A percentile compares a stretch with the other conserved stretches of the same genome.
These are phyloP conservation scores for Sinohyriopsis cumingii DNA, from an alignment of 2,888 invertebrate genomes.

Conservation along the genomic window DNA sequence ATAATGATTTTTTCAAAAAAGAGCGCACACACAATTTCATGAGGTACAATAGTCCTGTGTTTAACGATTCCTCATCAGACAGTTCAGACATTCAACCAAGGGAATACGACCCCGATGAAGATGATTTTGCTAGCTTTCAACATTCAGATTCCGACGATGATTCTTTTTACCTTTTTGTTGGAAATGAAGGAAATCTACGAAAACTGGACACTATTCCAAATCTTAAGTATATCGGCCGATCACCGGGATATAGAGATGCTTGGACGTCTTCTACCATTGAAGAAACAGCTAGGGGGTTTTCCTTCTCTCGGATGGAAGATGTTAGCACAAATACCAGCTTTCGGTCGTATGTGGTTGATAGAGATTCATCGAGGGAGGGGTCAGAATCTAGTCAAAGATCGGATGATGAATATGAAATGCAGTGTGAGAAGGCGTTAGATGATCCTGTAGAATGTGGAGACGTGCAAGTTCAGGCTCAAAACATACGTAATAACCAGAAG, in stretches of 20 bases:
- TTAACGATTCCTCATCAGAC: slow-evolving; percentile 25
- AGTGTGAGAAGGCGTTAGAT: too few relatives aligned
- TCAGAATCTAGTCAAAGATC: slow-evolving; percentile 29
- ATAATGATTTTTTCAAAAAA: too few relatives aligned
- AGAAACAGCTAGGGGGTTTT: slow-evolving; percentile 37
- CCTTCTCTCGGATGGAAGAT: slow-evolving; percentile 44
- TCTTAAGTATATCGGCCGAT: slow-evolving; percentile 41
- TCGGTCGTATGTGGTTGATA: slow-evolving; percentile 43
- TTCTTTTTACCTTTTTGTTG: slow-evolving; percentile 44
- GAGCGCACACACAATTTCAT: neutral
- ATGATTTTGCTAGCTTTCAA: slow-evolving; percentile 42
- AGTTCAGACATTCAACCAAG: slow-evolving; percentile 41
- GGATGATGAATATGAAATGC: slow-evolving; percentile 26
- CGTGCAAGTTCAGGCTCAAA: too few relatives aligned
- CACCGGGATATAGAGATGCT: slow-evolving; percentile 35
- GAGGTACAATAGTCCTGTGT: neutral
- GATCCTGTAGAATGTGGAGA: too few relatives aligned
- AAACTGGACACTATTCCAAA: slow-evolving; percentile 44
- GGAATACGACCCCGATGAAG: slow-evolving; percentile 49
- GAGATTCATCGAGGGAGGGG: slow-evolving; percentile 30
- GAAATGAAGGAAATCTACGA: slow-evolving; percentile 36
- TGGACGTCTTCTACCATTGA: slow-evolving; percentile 30
- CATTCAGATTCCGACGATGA: slow-evolving; percentile 40
- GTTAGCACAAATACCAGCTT: slow-evolving; percentile 31
- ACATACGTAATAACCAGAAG: too few relatives aligned